Percentiles rank a stretch among this genome's conserved stretches.
Conservation (phyloP, 1,140 invertebrate genomes). For the Solenopsis fugax region DNA sequence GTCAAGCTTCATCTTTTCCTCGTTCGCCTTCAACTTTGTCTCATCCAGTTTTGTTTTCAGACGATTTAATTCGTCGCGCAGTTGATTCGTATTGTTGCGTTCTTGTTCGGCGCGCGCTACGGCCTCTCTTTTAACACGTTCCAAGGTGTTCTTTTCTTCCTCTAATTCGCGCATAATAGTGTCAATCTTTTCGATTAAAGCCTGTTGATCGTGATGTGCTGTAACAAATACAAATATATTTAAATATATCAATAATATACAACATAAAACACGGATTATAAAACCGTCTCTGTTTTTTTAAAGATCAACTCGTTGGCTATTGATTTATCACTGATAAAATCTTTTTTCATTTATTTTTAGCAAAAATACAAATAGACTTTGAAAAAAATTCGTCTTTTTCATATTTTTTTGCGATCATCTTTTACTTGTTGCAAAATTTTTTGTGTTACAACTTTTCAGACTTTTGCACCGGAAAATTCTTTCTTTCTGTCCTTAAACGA, state of each 20-base stretch:
- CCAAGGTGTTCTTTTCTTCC: conserved; percentile 90
- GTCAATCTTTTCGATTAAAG: conserved; percentile 92
- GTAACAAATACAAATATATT: conserved; percentile 43
- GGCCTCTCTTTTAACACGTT: conserved; percentile 90
- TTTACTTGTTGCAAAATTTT: too few species aligned
- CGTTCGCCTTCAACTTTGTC: conserved; percentile 89
- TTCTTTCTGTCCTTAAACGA: too few species aligned
- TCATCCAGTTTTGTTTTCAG: conserved; percentile 91
- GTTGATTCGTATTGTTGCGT: conserved; percentile 89
- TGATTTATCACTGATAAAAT: too few species aligned
- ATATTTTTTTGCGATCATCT: too few species aligned
- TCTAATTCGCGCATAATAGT: conserved; percentile 90
- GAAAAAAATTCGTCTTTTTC: too few species aligned
- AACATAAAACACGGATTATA: not conserved
- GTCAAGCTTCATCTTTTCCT: conserved; percentile 91
- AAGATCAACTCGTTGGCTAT: too few species aligned
- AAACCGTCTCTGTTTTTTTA: too few species aligned
- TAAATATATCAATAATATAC: not conserved
- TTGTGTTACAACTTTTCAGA: too few species aligned
- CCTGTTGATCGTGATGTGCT: conserved; percentile 95
- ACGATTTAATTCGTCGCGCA: conserved; percentile 91
- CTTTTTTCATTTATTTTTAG: too few species aligned
- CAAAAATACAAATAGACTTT: too few species aligned
- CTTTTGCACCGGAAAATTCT: too few species aligned
- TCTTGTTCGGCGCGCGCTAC: conserved; percentile 91